These are phyloP conservation scores for Gibbula magus DNA, from an alignment of 2,888 invertebrate genomes.

Conservation along the genomic window DNA sequence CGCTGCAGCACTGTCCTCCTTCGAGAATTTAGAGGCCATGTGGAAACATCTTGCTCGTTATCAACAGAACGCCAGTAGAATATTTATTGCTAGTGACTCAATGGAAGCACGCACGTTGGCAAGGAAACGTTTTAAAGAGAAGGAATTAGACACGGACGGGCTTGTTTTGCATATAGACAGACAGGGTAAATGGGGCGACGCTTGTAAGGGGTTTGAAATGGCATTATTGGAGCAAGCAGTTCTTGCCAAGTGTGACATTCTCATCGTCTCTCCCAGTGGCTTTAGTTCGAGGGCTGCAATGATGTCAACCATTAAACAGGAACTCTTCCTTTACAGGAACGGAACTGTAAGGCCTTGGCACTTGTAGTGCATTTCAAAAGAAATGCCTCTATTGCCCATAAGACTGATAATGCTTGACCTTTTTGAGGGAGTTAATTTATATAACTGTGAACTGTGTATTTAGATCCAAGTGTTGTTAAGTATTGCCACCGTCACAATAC, in stretches of 20 bases:
- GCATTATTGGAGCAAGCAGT: neutral
- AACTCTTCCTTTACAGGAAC: neutral
- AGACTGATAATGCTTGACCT: no score
- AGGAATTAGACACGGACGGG: neutral
- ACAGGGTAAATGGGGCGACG: neutral
- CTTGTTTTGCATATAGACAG: neutral
- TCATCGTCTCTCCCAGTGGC: neutral
- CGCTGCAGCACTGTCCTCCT: conserved; percentile 2
- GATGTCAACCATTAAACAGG: neutral
- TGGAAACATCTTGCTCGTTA: neutral
- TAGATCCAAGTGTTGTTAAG: no score
- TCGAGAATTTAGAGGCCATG: conserved; percentile 8
- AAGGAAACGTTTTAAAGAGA: neutral
- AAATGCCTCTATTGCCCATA: no score
- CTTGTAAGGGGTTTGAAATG: neutral
- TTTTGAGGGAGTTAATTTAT: no score
- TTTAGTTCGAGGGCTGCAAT: neutral
- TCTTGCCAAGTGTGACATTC: neutral
- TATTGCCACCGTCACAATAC: no score
- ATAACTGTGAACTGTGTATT: no score
- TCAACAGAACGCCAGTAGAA: neutral
- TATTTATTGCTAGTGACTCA: neutral
- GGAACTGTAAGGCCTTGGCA: neutral
- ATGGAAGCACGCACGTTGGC: neutral
- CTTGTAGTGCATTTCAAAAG: no score